Base-by-base conservation (phyloP, 2,113 vertebrate genomes). In the Sciurus niger region DNA sequence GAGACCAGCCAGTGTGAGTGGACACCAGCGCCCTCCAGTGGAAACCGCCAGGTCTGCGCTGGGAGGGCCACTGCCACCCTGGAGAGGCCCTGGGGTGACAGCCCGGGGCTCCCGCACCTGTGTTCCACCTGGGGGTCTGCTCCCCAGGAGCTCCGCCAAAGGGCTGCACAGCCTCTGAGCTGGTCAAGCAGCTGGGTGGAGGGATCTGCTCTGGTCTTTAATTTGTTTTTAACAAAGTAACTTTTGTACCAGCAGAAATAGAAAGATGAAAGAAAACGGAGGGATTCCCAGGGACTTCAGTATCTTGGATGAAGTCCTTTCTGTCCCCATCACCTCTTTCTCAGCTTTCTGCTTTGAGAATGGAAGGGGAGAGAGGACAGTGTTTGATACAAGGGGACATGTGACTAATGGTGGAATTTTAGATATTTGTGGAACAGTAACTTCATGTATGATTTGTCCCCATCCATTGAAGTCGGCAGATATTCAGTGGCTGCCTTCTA, bases 61-160 rank as follows among this genome's bases (percentile, higher is more conserved):
- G 4, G 68, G 55, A 13, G 14, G 37, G 25, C 6, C 14, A 6
- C 12, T 1, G 60, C 48, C 20, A 4, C 32, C 43, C 0, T 0
- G 2, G 6, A 9, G 37, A 32, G 14, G 37, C n/a, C 2, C 32
- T 14, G 10, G 0, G 17, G 4, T 14, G 0, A 0, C 0, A 34
- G n/a, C 55, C 22, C 9, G 5, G 55, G 24, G 67, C 22, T 3
- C 28, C 17, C 28, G 20, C 60, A 60, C 6, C 37, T 65, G 17
- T 2, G 4, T 34, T 12, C 65, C 34, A 0, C 65, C 12, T 0
- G 1, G 34, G 46, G 18, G 2, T 34, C 46, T 25, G 63, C 22
- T 72, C 9, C 48, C 58, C 1, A 0, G 72, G 67, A 11, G 37
- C 24, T 43, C 24, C 58, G 48, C 40, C 65, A 4, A 43, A n/a